Evolutionary conservation across 1,140 invertebrate genomes (phyloP), one percentile per base, ranked within the genome.

Genomic region (Conus betulinus): DNA sequence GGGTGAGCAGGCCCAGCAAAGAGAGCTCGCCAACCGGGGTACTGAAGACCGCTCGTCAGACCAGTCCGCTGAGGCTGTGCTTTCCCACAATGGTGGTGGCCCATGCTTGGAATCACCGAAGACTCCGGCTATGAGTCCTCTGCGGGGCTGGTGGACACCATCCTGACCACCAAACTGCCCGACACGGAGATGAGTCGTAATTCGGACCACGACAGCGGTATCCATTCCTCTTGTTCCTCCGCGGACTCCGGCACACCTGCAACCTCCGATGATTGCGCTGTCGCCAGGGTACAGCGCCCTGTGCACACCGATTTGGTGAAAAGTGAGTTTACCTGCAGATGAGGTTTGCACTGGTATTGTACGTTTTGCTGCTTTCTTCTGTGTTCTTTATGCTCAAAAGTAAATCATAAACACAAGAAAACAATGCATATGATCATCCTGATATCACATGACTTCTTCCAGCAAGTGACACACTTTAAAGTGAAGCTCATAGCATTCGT

Each of bases 61-160:
- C 10, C 52, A 52, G 23, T 76, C 67, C 27, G 39, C 52, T 39
- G 13, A 20, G 0, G 63, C 25, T 27, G 84, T 55, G 20, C 25
- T 52, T 6, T 17, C 25, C 15, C 15, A 13, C 23, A 15, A 60
- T 53, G 27, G 25, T 8, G 84, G 10, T 8, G 10, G 20, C 51
- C 52, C 51, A 57, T 53, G 55, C 60, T 17, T 67, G 63, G 63
- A 23, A 51, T 74, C 63, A 74, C 84, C 15, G 25, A 60, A 8
- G 84, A 85, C 63, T 85, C 84, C 20, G 67, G 84, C 20, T 74
- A 74, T 15, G 63, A 63, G 63, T 76, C 84, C 20, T 39, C 84
- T 15, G n/a, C 74, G 67, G 20, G 5, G 8, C 51, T 85, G 71
- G 84, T 76, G 27, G 51, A 85, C 51, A 85, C 84, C 13, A 74